phyloP scores from a whole-genome alignment of 2,888 invertebrate species.

The Allophyes oxyacanthae region DNA sequence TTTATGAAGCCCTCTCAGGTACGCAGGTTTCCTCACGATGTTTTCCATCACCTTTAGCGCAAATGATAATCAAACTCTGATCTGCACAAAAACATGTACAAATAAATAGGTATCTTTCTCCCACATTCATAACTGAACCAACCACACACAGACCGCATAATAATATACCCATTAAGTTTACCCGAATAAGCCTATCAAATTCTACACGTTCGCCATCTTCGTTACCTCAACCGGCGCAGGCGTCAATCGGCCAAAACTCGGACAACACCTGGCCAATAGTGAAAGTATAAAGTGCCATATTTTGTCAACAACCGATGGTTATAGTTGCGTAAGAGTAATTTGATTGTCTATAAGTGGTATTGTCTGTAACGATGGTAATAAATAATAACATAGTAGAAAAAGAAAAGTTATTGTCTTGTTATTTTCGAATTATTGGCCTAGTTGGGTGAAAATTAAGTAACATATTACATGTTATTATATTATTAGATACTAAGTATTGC shows the following conservation, averaged over 20 bases:
- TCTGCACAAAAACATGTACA: no score
- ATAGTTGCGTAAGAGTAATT: slow-evolving; percentile 44
- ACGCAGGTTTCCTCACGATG: no score
- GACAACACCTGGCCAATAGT: slow-evolving; percentile 51
- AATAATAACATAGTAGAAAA: slow-evolving; percentile 15
- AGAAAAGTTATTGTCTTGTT: slow-evolving; percentile 12
- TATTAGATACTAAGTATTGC: no score
- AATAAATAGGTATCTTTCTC: slow-evolving; percentile 2
- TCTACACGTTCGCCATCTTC: slow-evolving; percentile 23
- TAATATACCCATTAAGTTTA: slow-evolving; percentile 3
- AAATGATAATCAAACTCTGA: no score
- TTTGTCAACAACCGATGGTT: slow-evolving; percentile 54
- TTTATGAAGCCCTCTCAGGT: no score
- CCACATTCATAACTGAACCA: slow-evolving; percentile 9
- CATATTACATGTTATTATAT: no score
- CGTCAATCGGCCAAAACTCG: slow-evolving; percentile 27
- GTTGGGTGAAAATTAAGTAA: not conserved
- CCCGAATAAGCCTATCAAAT: slow-evolving; percentile 40
- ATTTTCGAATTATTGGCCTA: slow-evolving; percentile 1
- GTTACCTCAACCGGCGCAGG: no score
- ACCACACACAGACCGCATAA: not conserved
- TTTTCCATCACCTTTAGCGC: no score
- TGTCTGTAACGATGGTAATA: slow-evolving; percentile 27
- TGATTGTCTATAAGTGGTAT: slow-evolving; percentile 39
- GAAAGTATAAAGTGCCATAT: slow-evolving; percentile 53